Evolutionary conservation across 2,797 vertebrate species (phyloP).

Genomic region (Myoxocephalus aenaeus): DNA sequence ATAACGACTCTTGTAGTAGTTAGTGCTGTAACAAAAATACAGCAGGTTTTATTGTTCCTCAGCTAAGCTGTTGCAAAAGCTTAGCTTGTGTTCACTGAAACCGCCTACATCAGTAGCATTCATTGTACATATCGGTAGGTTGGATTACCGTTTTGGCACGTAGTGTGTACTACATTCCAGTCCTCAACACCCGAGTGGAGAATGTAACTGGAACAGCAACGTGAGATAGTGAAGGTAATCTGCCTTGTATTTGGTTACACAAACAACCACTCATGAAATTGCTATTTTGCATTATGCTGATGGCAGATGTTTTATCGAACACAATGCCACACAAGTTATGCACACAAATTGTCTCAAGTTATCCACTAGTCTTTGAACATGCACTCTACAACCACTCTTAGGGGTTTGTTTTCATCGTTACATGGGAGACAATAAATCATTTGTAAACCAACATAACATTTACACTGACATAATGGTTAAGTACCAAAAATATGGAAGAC

Average conservation of each 20-base stretch:
- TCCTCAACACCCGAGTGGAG: constrained; percentile 15
- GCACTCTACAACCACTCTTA: constrained; percentile 49
- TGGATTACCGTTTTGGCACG: constrained; percentile 21
- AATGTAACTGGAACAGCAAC: constrained; percentile 14
- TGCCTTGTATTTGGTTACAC: constrained; percentile 31
- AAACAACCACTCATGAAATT: constrained; percentile 9
- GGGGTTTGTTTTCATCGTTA: constrained; percentile 13
- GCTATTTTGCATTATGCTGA: constrained; percentile 23
- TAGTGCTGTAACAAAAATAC: constrained; percentile 59
- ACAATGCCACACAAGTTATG: constrained; percentile 5
- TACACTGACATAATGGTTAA: constrained; percentile 42
- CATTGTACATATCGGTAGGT: not conserved
- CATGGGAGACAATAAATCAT: constrained; percentile 49
- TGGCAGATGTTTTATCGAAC: not conserved
- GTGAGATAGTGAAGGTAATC: constrained; percentile 7
- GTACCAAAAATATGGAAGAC: constrained; percentile 74
- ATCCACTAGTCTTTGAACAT: constrained; percentile 30
- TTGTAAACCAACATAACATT: constrained; percentile 47
- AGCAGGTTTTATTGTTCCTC: constrained; percentile 65
- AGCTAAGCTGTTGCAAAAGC: constrained; percentile 31
- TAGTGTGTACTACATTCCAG: constrained; percentile 19
- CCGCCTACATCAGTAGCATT: constrained; percentile 29
- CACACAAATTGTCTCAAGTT: constrained; percentile 28
- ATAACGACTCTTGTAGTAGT: not conserved
- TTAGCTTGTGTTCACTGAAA: constrained; percentile 40